These are phyloP conservation scores for Isichthys henryi DNA, from an alignment of 2,113 vertebrate species.

Conservation along the genomic window DNA sequence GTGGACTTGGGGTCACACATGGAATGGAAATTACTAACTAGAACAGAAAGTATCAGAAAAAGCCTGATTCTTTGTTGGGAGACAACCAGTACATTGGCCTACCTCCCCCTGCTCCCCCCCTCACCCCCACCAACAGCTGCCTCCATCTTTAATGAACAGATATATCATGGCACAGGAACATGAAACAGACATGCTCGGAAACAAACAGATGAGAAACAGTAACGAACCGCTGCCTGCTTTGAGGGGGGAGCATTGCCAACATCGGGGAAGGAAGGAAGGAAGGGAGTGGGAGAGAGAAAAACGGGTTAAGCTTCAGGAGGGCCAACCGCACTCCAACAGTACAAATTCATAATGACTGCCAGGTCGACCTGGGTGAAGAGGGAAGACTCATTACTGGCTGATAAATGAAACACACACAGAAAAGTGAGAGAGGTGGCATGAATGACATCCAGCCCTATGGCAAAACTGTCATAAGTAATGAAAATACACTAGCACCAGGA, in stretches of 20 bases:
- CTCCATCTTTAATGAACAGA: conserved; percentile 13
- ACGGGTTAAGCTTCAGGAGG: conserved; percentile 45
- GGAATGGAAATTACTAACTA: not conserved
- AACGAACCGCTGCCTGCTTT: conserved; percentile 88
- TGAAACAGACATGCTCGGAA: conserved; percentile 48
- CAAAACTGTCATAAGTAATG: not conserved
- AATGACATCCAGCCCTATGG: not conserved
- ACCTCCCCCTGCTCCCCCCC: not conserved
- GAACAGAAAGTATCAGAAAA: not conserved
- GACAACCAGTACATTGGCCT: not conserved
- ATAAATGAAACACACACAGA: conserved; percentile 3
- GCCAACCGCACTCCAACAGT: conserved; percentile 29
- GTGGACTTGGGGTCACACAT: not conserved
- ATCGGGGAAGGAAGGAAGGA: conserved; percentile 45
- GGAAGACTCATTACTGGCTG: not conserved
- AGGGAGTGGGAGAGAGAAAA: conserved; percentile 42
- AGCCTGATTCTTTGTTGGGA: not conserved
- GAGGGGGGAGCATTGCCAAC: conserved; percentile 64
- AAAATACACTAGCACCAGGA: not conserved
- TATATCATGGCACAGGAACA: conserved; percentile 21
- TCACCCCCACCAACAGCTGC: not conserved
- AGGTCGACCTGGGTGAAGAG: not conserved
- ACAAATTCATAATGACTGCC: conserved; percentile 24
- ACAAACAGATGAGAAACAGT: conserved; percentile 60
- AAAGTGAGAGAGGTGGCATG: not conserved